Conservation (phyloP, 2,888 invertebrate species). For the Blomia tropicalis region DNA sequence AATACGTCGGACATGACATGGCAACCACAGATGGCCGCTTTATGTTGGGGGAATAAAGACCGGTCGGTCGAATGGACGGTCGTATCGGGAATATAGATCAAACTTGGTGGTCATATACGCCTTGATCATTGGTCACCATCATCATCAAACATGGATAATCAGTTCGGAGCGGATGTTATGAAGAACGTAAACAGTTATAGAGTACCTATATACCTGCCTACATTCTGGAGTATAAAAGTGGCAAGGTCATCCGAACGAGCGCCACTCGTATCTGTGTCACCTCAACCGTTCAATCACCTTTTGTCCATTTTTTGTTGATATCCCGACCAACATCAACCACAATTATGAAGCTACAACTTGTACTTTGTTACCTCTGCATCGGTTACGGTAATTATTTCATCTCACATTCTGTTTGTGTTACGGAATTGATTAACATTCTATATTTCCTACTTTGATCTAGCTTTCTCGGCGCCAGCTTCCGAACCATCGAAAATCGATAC, state of each 20-base stretch:
- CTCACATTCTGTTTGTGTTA: background rate
- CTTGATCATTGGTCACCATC: too few relatives aligned
- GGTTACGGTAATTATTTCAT: conserved; percentile 5
- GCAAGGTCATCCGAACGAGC: conserved; percentile 3
- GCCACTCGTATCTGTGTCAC: conserved; percentile 4
- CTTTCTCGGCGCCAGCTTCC: background rate
- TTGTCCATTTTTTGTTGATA: background rate
- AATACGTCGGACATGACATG: too few relatives aligned
- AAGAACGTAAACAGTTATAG: too few relatives aligned
- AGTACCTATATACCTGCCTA: too few relatives aligned
- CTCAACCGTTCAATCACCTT: background rate
- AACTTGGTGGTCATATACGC: too few relatives aligned
- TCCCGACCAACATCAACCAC: background rate
- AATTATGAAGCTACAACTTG: background rate
- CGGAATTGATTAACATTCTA: background rate
- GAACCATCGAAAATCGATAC: background rate
- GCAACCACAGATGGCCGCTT: too few relatives aligned
- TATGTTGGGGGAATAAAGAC: too few relatives aligned
- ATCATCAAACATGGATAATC: too few relatives aligned
- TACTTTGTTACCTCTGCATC: background rate
- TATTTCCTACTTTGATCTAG: background rate
- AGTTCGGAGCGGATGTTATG: too few relatives aligned
- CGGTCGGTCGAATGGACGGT: too few relatives aligned
- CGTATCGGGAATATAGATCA: too few relatives aligned
- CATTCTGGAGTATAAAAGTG: background rate